Evolutionary conservation across 37 sponge, comb jelly and placozoan species (phyloP).

Genomic region (Beroe forskalii): DNA sequence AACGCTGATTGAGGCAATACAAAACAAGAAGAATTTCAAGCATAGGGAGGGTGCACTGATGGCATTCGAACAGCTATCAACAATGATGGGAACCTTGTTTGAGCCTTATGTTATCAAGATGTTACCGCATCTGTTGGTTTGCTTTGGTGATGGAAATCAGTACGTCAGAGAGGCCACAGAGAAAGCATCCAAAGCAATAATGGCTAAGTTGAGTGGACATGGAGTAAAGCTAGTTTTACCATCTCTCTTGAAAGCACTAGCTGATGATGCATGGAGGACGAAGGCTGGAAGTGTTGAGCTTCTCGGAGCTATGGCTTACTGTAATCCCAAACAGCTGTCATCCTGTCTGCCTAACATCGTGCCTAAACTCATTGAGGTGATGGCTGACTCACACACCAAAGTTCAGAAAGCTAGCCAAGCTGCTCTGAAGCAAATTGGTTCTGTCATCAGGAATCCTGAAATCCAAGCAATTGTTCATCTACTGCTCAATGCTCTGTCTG

Average conservation of each 20-base stretch:
- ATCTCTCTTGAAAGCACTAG: constrained; percentile 83
- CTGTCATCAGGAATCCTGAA: constrained; percentile 99
- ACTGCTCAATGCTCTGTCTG: constrained; percentile 78
- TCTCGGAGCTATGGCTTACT: constrained; percentile 97
- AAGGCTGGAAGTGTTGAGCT: constrained; percentile 95
- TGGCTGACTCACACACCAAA: constrained; percentile 95
- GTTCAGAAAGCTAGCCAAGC: constrained; percentile 87
- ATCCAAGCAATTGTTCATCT: constrained; percentile 88
- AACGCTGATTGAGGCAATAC: constrained; percentile 80
- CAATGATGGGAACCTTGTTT: constrained; percentile 90
- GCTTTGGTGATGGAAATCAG: constrained; percentile 97
- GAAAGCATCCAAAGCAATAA: constrained; percentile 86
- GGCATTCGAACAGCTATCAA: constrained; percentile 88
- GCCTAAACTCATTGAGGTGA: constrained; percentile 82
- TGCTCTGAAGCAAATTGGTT: constrained; percentile 94
- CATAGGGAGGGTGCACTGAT: constrained; percentile 94
- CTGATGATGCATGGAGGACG: constrained; percentile 98
- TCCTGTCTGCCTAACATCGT: constrained; percentile 96
- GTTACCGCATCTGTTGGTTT: constrained; percentile 86
- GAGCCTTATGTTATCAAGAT: constrained; percentile 97
- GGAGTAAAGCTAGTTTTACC: constrained; percentile 98
- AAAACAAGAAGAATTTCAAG: constrained; percentile 91
- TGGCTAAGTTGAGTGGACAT: constrained; percentile 93
- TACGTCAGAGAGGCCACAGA: constrained; percentile 94
- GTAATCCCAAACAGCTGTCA: constrained; percentile 97